Percentiles rank a stretch among this genome's conserved stretches.
Conservation (phyloP, 30 jellyfish, hydroid and myxozoan species). For the Pelagia noctiluca region DNA sequence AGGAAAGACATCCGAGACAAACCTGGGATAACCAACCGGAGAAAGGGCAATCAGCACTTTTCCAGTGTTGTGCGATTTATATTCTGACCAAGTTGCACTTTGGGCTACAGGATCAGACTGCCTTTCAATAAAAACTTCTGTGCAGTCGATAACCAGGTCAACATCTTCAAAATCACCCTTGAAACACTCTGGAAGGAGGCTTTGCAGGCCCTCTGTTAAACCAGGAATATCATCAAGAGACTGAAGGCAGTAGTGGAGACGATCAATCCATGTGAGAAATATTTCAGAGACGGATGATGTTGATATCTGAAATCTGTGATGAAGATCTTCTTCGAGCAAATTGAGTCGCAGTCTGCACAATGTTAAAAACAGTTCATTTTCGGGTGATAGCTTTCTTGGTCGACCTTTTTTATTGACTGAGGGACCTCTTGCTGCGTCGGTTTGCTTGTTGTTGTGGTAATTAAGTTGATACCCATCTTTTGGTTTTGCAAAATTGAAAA, state of each 20-base stretch:
- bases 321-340: slow-evolving; percentile 17
- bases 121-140: too few species aligned
- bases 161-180: slow-evolving; percentile 23
- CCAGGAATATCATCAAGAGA: slow-evolving; percentile 4
- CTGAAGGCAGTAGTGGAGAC: slow-evolving; percentile 10
- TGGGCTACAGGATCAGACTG: too few species aligned
- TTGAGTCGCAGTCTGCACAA: slow-evolving; percentile 10
- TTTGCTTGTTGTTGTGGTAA: slow-evolving; percentile 2
- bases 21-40: slow-evolving; percentile 3
- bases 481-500: slow-evolving; percentile 1
- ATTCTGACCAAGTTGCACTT: slow-evolving; percentile 16
- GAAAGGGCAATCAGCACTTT: slow-evolving; percentile 15
- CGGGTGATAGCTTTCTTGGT: slow-evolving; percentile 11
- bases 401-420: slow-evolving; percentile 23
- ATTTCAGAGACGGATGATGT: slow-evolving; percentile 3
- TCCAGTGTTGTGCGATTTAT: slow-evolving; percentile 19
- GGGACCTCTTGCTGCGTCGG: background rate
- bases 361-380: slow-evolving; percentile 17
- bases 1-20: slow-evolving; percentile 12
- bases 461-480: slow-evolving; percentile 5
- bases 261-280: slow-evolving; percentile 37
- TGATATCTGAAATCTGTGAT: background rate
- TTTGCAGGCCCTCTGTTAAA: background rate
- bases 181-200: slow-evolving; percentile 14
- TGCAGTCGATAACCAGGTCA: slow-evolving; percentile 22